A percentile compares a stretch with the other conserved stretches of the same genome.
These are phyloP conservation scores for Phortica variegata DNA, from an alignment of 1,140 invertebrate genomes.

Conservation along the genomic window DNA sequence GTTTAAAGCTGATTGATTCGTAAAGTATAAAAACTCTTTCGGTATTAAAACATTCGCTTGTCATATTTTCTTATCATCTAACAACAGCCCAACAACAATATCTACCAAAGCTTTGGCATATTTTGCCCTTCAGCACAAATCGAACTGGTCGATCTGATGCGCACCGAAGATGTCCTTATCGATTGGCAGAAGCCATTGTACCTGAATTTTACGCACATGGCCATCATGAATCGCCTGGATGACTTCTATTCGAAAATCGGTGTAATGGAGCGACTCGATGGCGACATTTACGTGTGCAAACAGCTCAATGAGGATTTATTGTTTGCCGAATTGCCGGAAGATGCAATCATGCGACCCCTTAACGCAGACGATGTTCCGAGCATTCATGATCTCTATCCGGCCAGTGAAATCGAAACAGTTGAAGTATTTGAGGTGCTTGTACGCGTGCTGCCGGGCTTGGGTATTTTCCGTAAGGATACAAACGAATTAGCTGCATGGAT, in stretches of 20 bases:
- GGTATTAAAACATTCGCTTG: not conserved
- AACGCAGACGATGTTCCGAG: conserved; percentile 73
- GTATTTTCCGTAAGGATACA: conserved; percentile 68
- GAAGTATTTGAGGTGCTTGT: conserved; percentile 79
- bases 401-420: conserved; percentile 80
- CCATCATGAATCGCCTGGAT: conserved; percentile 72
- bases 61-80: conserved; percentile 13
- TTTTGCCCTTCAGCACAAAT: conserved; percentile 76
- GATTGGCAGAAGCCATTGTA: conserved; percentile 76
- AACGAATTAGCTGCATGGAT: conserved; percentile 78
- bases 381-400: conserved; percentile 80
- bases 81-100: conserved; percentile 69
- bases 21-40: not conserved
- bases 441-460: conserved; percentile 71
- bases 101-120: conserved; percentile 78
- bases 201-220: conserved; percentile 78
- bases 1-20: conserved; percentile 48
- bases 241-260: conserved; percentile 61
- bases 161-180: conserved; percentile 72
- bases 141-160: conserved; percentile 68
- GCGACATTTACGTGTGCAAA: conserved; percentile 74
- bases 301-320: conserved; percentile 61
- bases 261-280: conserved; percentile 71
- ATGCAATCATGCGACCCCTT: conserved; percentile 69
- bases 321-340: conserved; percentile 65